Evolutionary conservation across 2,888 invertebrate genomes (phyloP), one percentile per base, ranked within the genome.

Genomic region (Thymelicus acteon): DNA sequence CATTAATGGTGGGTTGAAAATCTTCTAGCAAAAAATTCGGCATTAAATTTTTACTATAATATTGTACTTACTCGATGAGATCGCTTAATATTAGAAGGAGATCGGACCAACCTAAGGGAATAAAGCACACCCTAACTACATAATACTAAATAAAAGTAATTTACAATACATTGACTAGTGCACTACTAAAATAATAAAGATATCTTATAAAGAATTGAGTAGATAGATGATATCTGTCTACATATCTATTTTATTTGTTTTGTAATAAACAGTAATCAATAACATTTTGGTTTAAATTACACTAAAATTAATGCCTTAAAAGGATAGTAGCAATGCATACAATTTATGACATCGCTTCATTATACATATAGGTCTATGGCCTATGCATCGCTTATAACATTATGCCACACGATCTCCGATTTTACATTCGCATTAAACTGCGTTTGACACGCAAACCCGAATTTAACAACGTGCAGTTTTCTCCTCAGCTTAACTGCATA

Each of bases 91-190:
- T 54, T 19, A 52, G 7, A 54, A 2, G 54, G 54, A 54, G 8
- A 5, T 10, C 49, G 8, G 13, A 13, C 24, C 24, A 19, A 47
- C 47, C 60, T 44, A 61, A 61, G 60, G 44, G 62, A 62, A 48
- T 48, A 48, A 62, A 62, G 62, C 62, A 48, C 62, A 31, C 62
- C 24, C 44, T 62, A 48, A 62, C 7, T 62, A 62, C 24, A 62
- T n/a, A n/a, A n/a, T n/a, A n/a, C n/a, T n/a, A n/a, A n/a, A 44
- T 24, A 47, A 47, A 60, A 44, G n/a, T 60, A 61, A 24, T 24
- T 47, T 47, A 47, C 24, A 61, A 60, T 24, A 61, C 13, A 61
- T 6, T 24, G 47, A 61, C 61, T 61, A 61, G 47, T 24, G 19
- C 61, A 54, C 54, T 54, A 54, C 54, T 54, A 54, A 54, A 54